Percentiles rank a stretch among this genome's conserved stretches.
These are phyloP conservation scores for Microtus richardsoni DNA, from an alignment of 2,113 vertebrate species.

Conservation along the genomic window DNA sequence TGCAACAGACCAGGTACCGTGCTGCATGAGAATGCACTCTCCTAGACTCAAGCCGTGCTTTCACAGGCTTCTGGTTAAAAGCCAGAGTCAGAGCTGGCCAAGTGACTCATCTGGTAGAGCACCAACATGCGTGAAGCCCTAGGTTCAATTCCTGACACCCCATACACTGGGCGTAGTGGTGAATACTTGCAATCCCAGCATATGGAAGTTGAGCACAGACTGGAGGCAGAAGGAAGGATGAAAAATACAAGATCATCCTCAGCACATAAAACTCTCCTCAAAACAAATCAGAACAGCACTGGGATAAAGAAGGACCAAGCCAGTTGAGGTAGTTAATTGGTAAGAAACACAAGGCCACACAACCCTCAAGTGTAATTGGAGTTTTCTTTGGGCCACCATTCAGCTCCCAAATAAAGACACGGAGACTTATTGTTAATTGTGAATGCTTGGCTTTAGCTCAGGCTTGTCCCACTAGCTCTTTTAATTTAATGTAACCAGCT, in stretches of 20 bases:
- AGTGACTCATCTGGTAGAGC: too few relatives aligned
- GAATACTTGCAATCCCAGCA: neutral
- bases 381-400: neutral
- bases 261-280: neutral
- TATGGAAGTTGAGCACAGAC: neutral
- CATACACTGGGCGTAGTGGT: neutral
- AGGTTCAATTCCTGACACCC: neutral
- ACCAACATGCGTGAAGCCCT: too few relatives aligned
- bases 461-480: too few relatives aligned
- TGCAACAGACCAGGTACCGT: slow-evolving; percentile 75
- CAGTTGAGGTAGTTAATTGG: neutral
- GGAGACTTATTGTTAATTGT: neutral
- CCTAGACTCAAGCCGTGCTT: accelerated
- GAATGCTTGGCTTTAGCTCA: too few relatives aligned
- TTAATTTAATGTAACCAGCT: too few relatives aligned
- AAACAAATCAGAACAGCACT: too few relatives aligned
- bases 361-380: neutral
- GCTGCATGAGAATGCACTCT: accelerated
- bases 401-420: neutral
- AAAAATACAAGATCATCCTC: too few relatives aligned
- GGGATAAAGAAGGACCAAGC: neutral
- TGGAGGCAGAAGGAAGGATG: neutral
- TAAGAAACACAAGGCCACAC: neutral
- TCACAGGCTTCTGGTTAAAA: neutral
- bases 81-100: neutral